These are phyloP conservation scores for Gymnoscopelus braueri DNA, from an alignment of 2,797 vertebrate species.

Conservation along the genomic window DNA sequence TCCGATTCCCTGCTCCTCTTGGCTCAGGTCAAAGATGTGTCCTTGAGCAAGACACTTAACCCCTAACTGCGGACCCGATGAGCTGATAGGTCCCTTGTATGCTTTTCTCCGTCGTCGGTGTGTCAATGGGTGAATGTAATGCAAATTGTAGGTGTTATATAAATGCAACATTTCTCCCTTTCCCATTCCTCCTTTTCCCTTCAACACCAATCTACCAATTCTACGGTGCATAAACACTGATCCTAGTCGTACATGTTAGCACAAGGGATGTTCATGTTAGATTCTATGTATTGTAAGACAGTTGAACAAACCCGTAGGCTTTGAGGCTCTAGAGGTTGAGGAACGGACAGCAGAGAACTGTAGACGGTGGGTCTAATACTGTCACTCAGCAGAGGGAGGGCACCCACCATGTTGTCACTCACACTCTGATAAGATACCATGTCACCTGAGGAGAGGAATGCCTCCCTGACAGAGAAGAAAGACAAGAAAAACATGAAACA, in stretches of 20 bases:
- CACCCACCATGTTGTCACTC: slow-evolving; percentile 71
- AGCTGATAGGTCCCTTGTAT: no score
- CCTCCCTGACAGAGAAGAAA: slow-evolving; percentile 51
- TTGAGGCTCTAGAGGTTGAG: slow-evolving; percentile 66
- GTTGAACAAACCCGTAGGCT: slow-evolving; percentile 63
- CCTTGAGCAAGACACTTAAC: no score
- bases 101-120: no score
- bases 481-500: not conserved
- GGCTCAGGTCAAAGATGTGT: no score
- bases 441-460: slow-evolving; percentile 77
- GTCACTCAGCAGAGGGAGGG: slow-evolving; percentile 70
- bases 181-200: not conserved
- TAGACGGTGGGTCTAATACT: slow-evolving; percentile 53
- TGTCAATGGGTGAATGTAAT: not conserved
- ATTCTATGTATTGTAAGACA: not conserved
- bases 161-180: no score
- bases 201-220: not conserved
- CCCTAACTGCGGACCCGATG: not conserved
- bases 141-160: not conserved
- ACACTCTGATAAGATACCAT: slow-evolving; percentile 72
- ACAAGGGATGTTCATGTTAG: not conserved
- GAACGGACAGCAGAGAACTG: slow-evolving; percentile 71
- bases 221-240: no score
- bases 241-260: no score
- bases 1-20: no score